phyloP scores from a whole-genome alignment of 2,888 invertebrate genomes.

The Eueremaeus valkanovi region DNA sequence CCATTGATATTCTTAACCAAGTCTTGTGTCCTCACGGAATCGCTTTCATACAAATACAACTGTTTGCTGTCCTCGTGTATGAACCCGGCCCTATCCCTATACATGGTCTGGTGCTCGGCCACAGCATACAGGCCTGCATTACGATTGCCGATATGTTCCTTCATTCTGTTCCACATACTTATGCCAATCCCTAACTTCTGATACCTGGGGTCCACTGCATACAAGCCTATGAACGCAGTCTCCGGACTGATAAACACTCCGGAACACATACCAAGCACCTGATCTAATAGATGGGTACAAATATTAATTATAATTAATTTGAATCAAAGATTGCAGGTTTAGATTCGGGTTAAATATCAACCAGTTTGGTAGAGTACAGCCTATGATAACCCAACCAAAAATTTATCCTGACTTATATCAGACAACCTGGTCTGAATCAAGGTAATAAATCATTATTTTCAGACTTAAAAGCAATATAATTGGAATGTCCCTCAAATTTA shows the following conservation, averaged over 20 bases:
- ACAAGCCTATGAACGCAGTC: conserved; percentile 46
- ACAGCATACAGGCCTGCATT: conserved; percentile 48
- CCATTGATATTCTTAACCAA: conserved; percentile 19
- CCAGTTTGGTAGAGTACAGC: too few relatives aligned
- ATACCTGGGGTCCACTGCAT: conserved; percentile 45
- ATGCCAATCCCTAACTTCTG: conserved; percentile 46
- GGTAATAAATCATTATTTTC: too few relatives aligned
- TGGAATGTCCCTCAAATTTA: too few relatives aligned
- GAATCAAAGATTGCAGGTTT: not conserved
- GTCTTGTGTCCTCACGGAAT: conserved; percentile 5
- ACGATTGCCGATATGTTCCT: conserved; percentile 44
- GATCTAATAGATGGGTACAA: conserved; percentile 35
- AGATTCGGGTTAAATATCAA: too few relatives aligned
- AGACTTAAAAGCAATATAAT: too few relatives aligned
- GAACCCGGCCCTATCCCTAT: conserved; percentile 45
- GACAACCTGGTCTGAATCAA: too few relatives aligned
- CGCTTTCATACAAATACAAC: conserved; percentile 37
- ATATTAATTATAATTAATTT: not conserved
- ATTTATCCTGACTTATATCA: too few relatives aligned
- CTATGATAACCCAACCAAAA: too few relatives aligned
- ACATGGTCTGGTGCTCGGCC: conserved; percentile 44
- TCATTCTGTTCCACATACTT: conserved; percentile 45
- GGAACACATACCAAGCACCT: conserved; percentile 45
- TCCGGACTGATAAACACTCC: conserved; percentile 44
- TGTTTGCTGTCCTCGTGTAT: conserved; percentile 18